Conservation (phyloP, 2,797 vertebrate species). For the Melopsittacus undulatus region DNA sequence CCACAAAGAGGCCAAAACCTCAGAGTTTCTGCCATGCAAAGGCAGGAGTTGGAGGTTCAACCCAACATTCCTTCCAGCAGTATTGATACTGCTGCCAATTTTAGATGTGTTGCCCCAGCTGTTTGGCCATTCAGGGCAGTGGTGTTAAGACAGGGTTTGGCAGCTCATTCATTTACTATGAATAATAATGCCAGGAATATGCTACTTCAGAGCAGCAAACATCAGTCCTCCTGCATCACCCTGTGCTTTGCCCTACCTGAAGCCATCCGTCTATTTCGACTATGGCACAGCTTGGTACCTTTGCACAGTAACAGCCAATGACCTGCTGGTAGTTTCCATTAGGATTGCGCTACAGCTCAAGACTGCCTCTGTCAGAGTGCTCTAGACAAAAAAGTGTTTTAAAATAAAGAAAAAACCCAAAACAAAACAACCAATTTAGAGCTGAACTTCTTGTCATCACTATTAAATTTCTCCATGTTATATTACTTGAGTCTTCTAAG, state of each 20-base stretch:
- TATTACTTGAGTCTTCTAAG: neutral
- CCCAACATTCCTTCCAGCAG: neutral
- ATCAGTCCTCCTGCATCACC: neutral
- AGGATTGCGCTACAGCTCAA: neutral
- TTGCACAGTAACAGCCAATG: neutral
- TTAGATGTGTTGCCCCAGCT: slow-evolving; percentile 8
- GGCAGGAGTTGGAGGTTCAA: neutral
- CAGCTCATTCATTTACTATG: neutral
- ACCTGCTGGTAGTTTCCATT: neutral
- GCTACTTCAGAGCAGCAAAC: neutral
- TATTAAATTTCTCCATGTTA: neutral
- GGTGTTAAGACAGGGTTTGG: neutral
- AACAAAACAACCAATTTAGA: neutral
- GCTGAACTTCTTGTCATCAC: neutral
- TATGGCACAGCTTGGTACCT: neutral
- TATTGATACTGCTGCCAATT: neutral
- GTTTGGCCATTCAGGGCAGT: neutral
- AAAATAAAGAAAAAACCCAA: neutral
- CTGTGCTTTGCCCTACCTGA: neutral
- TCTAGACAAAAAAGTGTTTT: neutral
- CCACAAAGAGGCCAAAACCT: no score
- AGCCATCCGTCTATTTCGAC: neutral
- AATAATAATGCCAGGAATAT: neutral
- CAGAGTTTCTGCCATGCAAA: no score
- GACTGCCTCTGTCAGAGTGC: neutral